Percentiles rank a stretch among this genome's conserved stretches.
phyloP scores from a whole-genome alignment of 2,888 invertebrate genomes.

The Apomyelois bistriatella region DNA sequence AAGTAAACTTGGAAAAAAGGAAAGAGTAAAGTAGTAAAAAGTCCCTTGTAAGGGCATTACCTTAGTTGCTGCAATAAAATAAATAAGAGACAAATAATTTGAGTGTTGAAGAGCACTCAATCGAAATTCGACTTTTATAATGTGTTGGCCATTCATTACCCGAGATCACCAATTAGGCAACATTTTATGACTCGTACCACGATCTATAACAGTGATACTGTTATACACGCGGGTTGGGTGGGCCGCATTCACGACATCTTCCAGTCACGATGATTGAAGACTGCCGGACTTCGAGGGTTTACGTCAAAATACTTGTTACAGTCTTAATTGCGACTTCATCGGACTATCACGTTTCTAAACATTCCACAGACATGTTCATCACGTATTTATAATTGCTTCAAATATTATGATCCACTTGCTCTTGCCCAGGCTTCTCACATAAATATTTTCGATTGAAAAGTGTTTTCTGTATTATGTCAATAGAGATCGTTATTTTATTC shows the following conservation, averaged over 20 bases:
- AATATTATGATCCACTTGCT: background rate
- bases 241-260: constrained; percentile 40
- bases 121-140: no score
- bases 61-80: no score
- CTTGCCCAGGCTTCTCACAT: no score
- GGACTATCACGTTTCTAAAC: constrained; percentile 12
- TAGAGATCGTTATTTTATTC: no score
- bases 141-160: no score
- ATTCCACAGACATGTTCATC: background rate
- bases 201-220: constrained; percentile 34
- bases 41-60: no score
- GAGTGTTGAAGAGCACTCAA: no score
- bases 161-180: background rate
- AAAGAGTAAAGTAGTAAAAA: no score
- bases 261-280: constrained; percentile 60
- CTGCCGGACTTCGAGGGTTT: constrained; percentile 40
- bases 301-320: constrained; percentile 13
- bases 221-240: constrained; percentile 53
- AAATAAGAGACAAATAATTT: no score
- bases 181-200: constrained; percentile 6
- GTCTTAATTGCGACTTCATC: constrained; percentile 10
- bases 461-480: no score
- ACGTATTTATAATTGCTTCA: background rate
- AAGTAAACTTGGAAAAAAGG: no score
- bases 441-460: no score